Evolutionary conservation across 2,888 invertebrate species (phyloP), one percentile per base, ranked within the genome.

Genomic region (Aricia artaxerxes): DNA sequence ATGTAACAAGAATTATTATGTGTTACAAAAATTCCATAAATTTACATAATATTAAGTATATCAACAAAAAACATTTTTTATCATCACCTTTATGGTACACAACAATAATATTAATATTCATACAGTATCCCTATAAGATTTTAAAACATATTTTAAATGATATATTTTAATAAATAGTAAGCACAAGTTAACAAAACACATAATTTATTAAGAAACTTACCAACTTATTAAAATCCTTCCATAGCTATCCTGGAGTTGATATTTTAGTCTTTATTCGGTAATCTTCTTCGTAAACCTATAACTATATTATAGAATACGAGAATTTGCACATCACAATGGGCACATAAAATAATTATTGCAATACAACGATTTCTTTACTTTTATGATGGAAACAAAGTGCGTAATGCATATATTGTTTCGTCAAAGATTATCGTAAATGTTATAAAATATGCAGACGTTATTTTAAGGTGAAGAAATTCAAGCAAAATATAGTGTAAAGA

Each of bases 231-330:
- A 13, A 69, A 69, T 38, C 35, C 69, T 35, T 35, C 69, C 69
- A 35, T 35, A 64, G 31, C 53, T 13, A 69, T 31, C 13, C 35
- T 69, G 35, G 69, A 5, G 35, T 35, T 69, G 4, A 11, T 1
- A 13, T 35, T 13, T 13, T 69, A 69, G 35, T 24, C 31, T 11
- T 3, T 64, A 31, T 64, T 11, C 9, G 57, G 49, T 49, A 24
- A n/a, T 64, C 13, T 69, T 69, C 69, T 38, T 38, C 69, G 31
- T 69, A 35, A 13, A 69, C 16, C 35, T 69, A 69, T 69, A 69
- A 69, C 31, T 69, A 13, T 35, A 69, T 35, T 69, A 69, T 69
- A 38, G 69, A 69, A 35, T 35, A 69, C 69, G 69, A 69, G 69
- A 69, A 35, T 69, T 38, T 38, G 16, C 69, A 69, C 69, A 11